Evolutionary conservation across 1,140 invertebrate genomes (phyloP).

Genomic region (Musca vetustissima): DNA sequence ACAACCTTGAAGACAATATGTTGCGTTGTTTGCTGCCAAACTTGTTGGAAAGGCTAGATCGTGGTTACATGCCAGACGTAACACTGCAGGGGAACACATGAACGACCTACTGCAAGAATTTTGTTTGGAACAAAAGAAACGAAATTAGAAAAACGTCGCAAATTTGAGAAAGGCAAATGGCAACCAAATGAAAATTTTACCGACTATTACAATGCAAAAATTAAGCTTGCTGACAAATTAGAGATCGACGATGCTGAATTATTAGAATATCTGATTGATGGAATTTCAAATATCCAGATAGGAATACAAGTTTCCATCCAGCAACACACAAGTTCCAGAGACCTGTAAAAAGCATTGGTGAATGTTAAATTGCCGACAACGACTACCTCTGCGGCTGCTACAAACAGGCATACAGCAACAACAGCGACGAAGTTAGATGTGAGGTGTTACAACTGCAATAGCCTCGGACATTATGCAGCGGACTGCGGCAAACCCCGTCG

Average conservation of each 20-base stretch:
- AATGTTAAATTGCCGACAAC: background rate
- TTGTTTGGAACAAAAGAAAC: background rate
- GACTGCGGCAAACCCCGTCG: background rate
- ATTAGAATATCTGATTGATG: background rate
- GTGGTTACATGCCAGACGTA: background rate
- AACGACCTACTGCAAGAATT: too few relatives aligned
- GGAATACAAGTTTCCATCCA: background rate
- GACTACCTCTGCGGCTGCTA: too few relatives aligned
- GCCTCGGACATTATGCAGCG: background rate
- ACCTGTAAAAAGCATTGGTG: background rate
- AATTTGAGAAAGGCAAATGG: background rate
- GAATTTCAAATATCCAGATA: background rate
- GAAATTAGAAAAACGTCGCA: background rate
- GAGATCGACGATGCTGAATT: background rate
- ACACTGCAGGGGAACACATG: too few relatives aligned
- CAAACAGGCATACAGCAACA: background rate
- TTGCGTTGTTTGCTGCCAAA: background rate
- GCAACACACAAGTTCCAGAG: background rate
- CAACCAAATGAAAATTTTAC: background rate
- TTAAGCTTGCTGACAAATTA: background rate
- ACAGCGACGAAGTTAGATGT: background rate
- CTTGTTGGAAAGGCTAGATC: background rate
- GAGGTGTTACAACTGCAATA: too few relatives aligned
- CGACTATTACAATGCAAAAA: background rate
- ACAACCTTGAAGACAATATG: too few relatives aligned